These are phyloP conservation scores for Portunus trituberculatus DNA, from an alignment of 1,140 invertebrate genomes.

Conservation along the genomic window DNA sequence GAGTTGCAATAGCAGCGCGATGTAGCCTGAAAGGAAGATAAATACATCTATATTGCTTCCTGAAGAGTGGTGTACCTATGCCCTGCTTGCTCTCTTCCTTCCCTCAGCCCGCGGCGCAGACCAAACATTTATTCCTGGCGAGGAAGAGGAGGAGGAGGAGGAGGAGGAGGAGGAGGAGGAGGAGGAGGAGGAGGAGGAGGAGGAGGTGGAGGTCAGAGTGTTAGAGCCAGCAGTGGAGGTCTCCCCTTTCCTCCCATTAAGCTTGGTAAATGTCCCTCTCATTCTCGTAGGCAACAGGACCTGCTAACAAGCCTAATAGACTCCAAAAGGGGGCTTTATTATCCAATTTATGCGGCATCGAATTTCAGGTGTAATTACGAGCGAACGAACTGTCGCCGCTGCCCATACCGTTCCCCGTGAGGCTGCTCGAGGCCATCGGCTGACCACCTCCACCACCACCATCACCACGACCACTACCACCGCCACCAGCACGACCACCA, in stretches of 20 bases:
- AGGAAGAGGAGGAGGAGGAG: too few species aligned
- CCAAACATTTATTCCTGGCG: too few species aligned
- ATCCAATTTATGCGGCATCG: constrained; percentile 62
- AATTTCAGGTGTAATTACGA: constrained; percentile 60
- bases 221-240: background rate
- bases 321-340: constrained; percentile 62
- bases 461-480: too few species aligned
- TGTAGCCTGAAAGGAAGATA: too few species aligned
- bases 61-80: background rate
- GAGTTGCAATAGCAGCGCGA: too few species aligned
- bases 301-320: constrained; percentile 65
- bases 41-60: too few species aligned
- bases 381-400: constrained; percentile 52
- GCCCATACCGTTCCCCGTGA: background rate
- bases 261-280: background rate
- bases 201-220: background rate
- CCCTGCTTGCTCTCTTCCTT: background rate
- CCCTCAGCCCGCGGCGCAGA: background rate
- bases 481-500: too few species aligned
- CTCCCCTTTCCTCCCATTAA: background rate
- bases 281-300: constrained; percentile 44
- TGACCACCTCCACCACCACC: too few species aligned
- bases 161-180: background rate
- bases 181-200: background rate
- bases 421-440: too few species aligned